phyloP scores from a whole-genome alignment of 2,113 vertebrate genomes.

The Dascyllus trimaculatus region DNA sequence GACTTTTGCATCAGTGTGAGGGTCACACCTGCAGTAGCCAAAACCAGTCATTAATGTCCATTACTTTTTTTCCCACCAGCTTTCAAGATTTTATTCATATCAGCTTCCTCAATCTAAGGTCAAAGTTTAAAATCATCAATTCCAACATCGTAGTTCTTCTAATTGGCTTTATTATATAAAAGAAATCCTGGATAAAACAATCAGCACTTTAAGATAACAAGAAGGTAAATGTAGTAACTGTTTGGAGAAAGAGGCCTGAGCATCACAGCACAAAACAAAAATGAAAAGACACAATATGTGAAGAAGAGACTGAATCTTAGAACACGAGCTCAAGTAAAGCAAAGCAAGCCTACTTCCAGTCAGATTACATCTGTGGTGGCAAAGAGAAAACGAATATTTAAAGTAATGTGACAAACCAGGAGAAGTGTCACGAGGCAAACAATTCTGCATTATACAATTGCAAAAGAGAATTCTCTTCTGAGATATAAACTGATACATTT shows the following conservation, averaged over 20 bases:
- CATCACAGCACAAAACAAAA: conserved; percentile 56
- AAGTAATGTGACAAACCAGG: conserved; percentile 39
- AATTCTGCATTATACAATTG: conserved; percentile 48
- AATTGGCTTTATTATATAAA: conserved; percentile 95
- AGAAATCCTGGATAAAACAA: conserved; percentile 91
- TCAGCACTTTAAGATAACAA: conserved; percentile 86
- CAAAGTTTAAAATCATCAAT: not conserved
- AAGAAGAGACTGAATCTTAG: conserved; percentile 33
- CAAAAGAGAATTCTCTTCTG: conserved; percentile 23
- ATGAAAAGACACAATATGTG: conserved; percentile 40
- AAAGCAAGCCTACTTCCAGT: conserved; percentile 68
- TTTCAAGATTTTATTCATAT: too few relatives aligned
- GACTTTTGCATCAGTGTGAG: too few relatives aligned
- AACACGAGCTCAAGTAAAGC: conserved; percentile 66
- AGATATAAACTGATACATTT: conserved; percentile 31
- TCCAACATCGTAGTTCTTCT: conserved; percentile 29
- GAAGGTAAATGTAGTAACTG: conserved; percentile 63
- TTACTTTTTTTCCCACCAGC: too few relatives aligned
- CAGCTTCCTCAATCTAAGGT: too few relatives aligned
- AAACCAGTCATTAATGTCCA: too few relatives aligned
- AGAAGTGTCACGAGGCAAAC: conserved; percentile 51
- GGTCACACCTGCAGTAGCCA: too few relatives aligned
- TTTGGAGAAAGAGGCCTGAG: conserved; percentile 41
- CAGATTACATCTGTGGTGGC: conserved; percentile 20
- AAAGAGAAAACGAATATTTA: conserved; percentile 25